Base-by-base conservation (phyloP, 2,888 invertebrate genomes). In the Oscheius sp. region DNA sequence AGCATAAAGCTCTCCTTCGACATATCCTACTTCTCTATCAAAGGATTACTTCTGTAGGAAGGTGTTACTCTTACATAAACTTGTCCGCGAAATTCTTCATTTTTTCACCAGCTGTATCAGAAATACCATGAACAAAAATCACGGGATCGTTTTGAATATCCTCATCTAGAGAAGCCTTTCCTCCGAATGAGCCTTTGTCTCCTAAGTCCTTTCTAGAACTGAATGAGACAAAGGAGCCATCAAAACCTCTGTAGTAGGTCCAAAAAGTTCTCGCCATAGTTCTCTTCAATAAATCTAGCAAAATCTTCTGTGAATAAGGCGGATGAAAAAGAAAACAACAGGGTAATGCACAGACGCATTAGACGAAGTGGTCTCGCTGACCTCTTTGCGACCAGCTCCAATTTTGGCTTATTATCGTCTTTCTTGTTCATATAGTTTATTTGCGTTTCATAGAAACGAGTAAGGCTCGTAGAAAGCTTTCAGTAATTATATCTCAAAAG, bases 121-220 rank as follows among this genome's bases (percentile, higher is more conserved):
- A 85, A 6, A 85, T 81, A 67, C 85, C 85, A 68, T 85, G 85
- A 14, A 85, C 80, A 36, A 85, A 73, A 30, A 85, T 80, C 0
- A 85, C 85, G 2, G 85, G 74, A 49, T 83, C 80, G 41, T 77
- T 63, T 2, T 30, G 65, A 22, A 62, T 47, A n/a, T 50, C 62
- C 17, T 71, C 75, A 22, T 66, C 56, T 1, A 20, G 32, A 24
- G 45, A 33, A 20, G 20, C 38, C 45, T 59, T 65, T 0, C 75
- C 75, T 26, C 75, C 75, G 61, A 73, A 75, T 3, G 75, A 73
- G 0, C 75, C 75, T 22, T 67, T 57, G 0, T 71, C 70, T 3
- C 75, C 75, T 8, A 75, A 64, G 57, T 75, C 75, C 1, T 56
- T 67, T 63, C 75, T 74, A 32, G 22, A 66, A 28, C 2, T 32